phyloP scores from a whole-genome alignment of 1,140 invertebrate genomes.

The Sycophaga agraensis region DNA sequence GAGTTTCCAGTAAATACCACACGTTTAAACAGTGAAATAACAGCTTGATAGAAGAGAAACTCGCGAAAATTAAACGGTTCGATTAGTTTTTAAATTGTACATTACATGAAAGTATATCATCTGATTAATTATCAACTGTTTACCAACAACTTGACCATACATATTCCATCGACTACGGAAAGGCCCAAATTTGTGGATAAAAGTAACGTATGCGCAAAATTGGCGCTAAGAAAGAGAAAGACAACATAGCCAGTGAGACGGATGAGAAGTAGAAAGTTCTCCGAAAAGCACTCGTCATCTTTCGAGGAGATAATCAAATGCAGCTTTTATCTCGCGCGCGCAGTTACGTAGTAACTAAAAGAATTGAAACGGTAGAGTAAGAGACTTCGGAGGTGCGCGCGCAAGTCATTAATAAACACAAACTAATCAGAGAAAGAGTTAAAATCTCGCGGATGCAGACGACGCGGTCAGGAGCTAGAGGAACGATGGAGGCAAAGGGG shows the following conservation, averaged over 20 bases:
- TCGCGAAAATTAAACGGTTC: neutral
- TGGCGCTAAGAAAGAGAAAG: too few species aligned
- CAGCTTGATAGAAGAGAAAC: neutral
- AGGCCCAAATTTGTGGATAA: neutral
- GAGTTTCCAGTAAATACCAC: constrained; percentile 7
- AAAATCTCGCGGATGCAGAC: constrained; percentile 1
- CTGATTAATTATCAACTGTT: neutral
- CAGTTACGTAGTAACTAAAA: too few species aligned
- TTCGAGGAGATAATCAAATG: too few species aligned
- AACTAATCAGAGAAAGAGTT: constrained; percentile 1
- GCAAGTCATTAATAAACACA: constrained; percentile 19
- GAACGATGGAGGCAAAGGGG: neutral
- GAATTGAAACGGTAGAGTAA: too few species aligned
- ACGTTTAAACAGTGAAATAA: constrained; percentile 9
- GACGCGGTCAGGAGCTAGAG: too few species aligned
- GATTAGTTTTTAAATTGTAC: constrained; percentile 10
- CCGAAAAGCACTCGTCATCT: too few species aligned
- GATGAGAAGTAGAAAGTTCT: too few species aligned
- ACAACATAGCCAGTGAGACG: too few species aligned
- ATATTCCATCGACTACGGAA: neutral
- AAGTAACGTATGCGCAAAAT: too few species aligned
- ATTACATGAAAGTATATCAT: neutral
- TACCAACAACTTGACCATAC: constrained; percentile 7
- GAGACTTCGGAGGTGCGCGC: too few species aligned
- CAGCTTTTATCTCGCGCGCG: too few species aligned